These are phyloP conservation scores for Musca domestica DNA, from an alignment of 1,140 invertebrate species.

Conservation along the genomic window DNA sequence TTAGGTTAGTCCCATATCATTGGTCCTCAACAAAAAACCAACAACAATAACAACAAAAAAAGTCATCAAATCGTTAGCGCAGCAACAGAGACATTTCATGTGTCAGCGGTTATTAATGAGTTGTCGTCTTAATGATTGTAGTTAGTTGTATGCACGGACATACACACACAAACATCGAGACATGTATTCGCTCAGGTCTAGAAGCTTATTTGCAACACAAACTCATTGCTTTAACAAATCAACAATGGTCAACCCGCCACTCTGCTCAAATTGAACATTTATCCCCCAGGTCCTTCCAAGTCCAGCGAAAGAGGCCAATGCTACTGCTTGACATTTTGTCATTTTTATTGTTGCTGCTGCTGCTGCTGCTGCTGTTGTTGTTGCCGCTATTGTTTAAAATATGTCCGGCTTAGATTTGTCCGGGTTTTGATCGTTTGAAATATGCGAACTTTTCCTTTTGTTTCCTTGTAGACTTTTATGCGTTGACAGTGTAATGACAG, in stretches of 20 bases:
- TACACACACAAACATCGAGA: background rate
- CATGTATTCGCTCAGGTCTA: background rate
- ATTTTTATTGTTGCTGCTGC: too few species aligned
- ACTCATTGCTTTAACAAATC: too few species aligned
- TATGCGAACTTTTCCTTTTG: too few species aligned
- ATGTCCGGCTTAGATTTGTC: too few species aligned
- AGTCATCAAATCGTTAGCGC: conserved; percentile 12
- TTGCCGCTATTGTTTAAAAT: too few species aligned
- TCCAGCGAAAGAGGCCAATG: background rate
- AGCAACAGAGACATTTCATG: background rate
- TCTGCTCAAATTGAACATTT: background rate
- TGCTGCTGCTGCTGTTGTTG: too few species aligned
- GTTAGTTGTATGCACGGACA: background rate
- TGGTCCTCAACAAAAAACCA: background rate
- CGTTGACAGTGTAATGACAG: conserved; percentile 19
- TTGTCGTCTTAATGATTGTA: conserved; percentile 9
- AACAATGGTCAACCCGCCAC: background rate
- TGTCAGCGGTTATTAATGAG: conserved; percentile 22
- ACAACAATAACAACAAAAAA: background rate
- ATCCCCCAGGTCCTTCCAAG: too few species aligned
- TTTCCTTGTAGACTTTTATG: conserved; percentile 6
- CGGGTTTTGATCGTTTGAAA: too few species aligned
- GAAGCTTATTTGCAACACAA: too few species aligned
- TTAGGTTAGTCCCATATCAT: background rate
- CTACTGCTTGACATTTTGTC: too few species aligned